Evolutionary conservation across 2,797 vertebrate species (phyloP), one percentile per base, ranked within the genome.

Genomic region (Urophycis tenuis): DNA sequence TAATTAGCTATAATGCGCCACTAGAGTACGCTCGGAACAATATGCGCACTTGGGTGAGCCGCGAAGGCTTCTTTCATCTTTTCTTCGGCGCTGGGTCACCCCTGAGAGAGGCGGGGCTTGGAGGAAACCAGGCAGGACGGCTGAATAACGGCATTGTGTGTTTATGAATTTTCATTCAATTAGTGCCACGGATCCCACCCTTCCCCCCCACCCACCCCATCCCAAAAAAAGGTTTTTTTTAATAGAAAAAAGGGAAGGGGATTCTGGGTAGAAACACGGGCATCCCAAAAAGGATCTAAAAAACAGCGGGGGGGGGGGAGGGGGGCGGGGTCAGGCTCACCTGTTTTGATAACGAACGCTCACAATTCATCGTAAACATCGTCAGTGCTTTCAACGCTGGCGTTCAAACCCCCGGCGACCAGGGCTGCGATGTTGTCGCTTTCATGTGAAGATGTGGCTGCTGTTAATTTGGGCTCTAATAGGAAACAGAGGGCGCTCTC

Each of bases 381-480:
- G 17, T 72, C 70, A 31, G n/a, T 3, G n/a, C 7, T 75, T 71
- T 71, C 29, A 69, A 53, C 9, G 60, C 64, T 32, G 2, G 34
- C 72, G 72, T 78, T 80, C 36, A 60, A 60, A 60, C 49, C 71
- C 79, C 79, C 75, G 53, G 39, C 45, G 77, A 78, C 77, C 77
- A 72, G 72, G 72, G 77, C 64, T 77, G n/a, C 60, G 78, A 81
- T 79, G 77, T 81, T 75, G 76, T 82, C 70, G 71, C 74, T 80
- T 86, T 84, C 78, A 53, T 82, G 78, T 81, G 75, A 34, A 81
- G 74, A 81, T 77, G 76, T 79, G 76, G 76, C 82, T 85, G 81
- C 74, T 81, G 85, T 84, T 81, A 72, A 81, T 85, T 80, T 85
- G 67, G 60, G 71, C 45, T 75, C 69, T 85, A 86, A 87, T 81